These are phyloP conservation scores for Andrena cerasifolii DNA, from an alignment of 1,140 invertebrate genomes.

Conservation along the genomic window DNA sequence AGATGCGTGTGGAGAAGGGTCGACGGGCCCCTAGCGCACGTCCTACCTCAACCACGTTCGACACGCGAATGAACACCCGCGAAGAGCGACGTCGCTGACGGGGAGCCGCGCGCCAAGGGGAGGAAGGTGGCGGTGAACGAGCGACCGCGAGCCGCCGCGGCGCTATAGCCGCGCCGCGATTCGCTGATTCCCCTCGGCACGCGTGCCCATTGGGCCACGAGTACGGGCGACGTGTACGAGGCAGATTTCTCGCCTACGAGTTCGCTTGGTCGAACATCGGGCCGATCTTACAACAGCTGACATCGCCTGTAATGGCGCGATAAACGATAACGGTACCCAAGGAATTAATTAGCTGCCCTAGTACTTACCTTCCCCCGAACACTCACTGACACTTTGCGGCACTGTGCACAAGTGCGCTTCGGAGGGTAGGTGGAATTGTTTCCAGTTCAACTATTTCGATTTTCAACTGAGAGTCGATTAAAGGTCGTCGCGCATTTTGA, in stretches of 20 bases:
- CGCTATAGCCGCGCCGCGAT: constrained; percentile 37
- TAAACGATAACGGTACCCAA: constrained; percentile 24
- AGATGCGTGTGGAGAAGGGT: neutral
- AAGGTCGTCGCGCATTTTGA: too few relatives aligned
- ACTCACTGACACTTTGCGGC: too few relatives aligned
- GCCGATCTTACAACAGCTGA: constrained; percentile 8
- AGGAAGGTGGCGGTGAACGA: constrained; percentile 32
- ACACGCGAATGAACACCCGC: constrained; percentile 71
- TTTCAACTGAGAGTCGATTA: too few relatives aligned
- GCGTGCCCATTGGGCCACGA: constrained; percentile 30
- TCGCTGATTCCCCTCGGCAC: constrained; percentile 21
- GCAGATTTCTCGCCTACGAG: neutral
- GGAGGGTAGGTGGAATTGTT: too few relatives aligned
- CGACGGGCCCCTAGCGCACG: constrained; percentile 13
- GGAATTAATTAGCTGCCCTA: neutral
- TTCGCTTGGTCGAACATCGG: neutral
- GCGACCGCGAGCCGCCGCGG: constrained; percentile 49
- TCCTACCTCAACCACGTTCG: constrained; percentile 70
- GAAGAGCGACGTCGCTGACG: constrained; percentile 53
- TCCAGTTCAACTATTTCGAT: too few relatives aligned
- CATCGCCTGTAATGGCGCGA: neutral
- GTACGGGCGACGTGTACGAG: constrained; percentile 7
- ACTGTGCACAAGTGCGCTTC: too few relatives aligned
- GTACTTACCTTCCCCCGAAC: neutral
- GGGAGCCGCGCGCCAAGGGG: constrained; percentile 41